A percentile compares a stretch with the other conserved stretches of the same genome.
Evolutionary conservation across 2,888 invertebrate genomes (phyloP).

Genomic region (Standfussiana lucernea): DNA sequence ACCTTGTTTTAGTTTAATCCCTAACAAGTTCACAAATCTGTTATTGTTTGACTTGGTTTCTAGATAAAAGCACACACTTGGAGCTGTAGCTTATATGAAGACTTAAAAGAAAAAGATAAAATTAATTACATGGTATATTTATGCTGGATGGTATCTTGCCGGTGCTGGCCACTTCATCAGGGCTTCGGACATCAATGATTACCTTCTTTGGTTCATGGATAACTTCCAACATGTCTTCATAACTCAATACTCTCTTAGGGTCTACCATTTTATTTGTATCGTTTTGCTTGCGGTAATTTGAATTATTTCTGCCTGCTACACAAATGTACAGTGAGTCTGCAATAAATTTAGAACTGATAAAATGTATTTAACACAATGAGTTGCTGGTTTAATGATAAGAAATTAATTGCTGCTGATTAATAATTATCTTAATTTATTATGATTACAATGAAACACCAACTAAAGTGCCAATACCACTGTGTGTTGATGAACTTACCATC

Average conservation of each 20-base stretch:
- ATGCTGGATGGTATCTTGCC: constrained; percentile 94
- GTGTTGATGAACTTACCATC: background rate
- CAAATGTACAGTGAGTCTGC: constrained; percentile 28
- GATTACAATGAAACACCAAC: background rate
- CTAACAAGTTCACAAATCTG: background rate
- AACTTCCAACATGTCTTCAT: constrained; percentile 84
- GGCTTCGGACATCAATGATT: constrained; percentile 95
- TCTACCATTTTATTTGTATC: constrained; percentile 79
- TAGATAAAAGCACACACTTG: background rate
- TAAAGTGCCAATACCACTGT: background rate
- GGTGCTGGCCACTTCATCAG: constrained; percentile 92
- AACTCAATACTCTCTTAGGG: constrained; percentile 81
- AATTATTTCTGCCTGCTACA: constrained; percentile 38
- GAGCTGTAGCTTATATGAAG: background rate
- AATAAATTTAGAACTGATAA: constrained; percentile 27
- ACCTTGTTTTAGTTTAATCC: background rate
- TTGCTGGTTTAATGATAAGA: background rate
- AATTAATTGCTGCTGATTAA: background rate
- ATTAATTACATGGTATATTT: constrained; percentile 93
- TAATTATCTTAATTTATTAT: background rate
- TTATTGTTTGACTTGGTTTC: background rate
- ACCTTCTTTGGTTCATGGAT: constrained; percentile 87
- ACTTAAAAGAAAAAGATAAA: background rate
- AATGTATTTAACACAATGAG: background rate
- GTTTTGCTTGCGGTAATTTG: constrained; percentile 47